A percentile compares a stretch with the other conserved stretches of the same genome.
phyloP scores from a whole-genome alignment of 2,888 invertebrate species.

The Heterodera filipjevi region DNA sequence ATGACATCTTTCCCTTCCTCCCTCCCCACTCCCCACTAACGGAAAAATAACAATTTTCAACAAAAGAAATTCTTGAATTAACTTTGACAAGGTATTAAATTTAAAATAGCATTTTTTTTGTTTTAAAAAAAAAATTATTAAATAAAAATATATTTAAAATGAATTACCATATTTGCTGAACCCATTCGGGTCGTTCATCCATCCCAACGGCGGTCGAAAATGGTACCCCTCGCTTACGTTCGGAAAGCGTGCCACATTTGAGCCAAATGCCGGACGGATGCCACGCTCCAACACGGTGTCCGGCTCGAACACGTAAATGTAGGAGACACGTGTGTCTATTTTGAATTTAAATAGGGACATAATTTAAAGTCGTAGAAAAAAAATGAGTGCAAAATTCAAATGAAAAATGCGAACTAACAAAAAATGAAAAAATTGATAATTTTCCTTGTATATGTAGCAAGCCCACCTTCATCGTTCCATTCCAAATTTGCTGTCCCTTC shows the following conservation, averaged over 20 bases:
- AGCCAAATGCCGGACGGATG: slow-evolving; percentile 26
- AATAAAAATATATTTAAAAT: background rate
- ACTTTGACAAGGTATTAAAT: too few relatives aligned
- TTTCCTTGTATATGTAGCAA: background rate
- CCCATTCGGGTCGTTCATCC: slow-evolving; percentile 38
- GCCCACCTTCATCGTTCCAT: slow-evolving; percentile 19
- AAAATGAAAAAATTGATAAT: background rate
- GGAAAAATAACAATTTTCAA: too few relatives aligned
- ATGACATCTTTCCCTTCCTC: too few relatives aligned
- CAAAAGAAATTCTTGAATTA: too few relatives aligned
- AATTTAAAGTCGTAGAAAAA: too few relatives aligned
- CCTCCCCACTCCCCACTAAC: too few relatives aligned
- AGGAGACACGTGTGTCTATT: slow-evolving; percentile 24
- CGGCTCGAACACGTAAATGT: slow-evolving; percentile 33
- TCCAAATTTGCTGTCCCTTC: slow-evolving; percentile 28
- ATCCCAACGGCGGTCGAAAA: slow-evolving; percentile 35
- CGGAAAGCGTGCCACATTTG: slow-evolving; percentile 27
- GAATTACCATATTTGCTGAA: slow-evolving; percentile 27
- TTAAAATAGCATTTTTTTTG: too few relatives aligned
- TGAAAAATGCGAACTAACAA: background rate
- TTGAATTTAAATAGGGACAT: too few relatives aligned
- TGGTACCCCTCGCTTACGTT: slow-evolving; percentile 28
- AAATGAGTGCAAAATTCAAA: background rate
- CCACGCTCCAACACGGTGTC: slow-evolving; percentile 29
- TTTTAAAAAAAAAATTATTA: background rate